Evolutionary conservation across 2,797 vertebrate genomes (phyloP).

Genomic region (Eulemur coronatus): DNA sequence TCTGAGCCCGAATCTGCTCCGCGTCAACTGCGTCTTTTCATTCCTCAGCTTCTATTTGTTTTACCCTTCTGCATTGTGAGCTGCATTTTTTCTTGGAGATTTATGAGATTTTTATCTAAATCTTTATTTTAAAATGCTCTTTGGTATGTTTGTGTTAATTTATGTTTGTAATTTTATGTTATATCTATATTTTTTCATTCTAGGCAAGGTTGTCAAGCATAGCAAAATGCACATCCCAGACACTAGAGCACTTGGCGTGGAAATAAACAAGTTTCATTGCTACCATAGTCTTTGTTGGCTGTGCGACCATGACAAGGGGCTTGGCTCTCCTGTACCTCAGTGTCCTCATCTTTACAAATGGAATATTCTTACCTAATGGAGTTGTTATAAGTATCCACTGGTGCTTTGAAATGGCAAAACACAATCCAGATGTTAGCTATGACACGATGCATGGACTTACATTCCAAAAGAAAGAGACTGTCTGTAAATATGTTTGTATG

Average conservation of each 20-base stretch:
- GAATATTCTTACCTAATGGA: background rate
- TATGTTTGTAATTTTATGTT: slow-evolving; percentile 25
- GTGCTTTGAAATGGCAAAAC: slow-evolving; percentile 6
- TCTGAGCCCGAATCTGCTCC: background rate
- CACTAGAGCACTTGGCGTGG: background rate
- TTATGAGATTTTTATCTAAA: slow-evolving; percentile 24
- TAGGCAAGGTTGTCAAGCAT: background rate
- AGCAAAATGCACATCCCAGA: background rate
- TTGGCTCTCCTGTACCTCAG: background rate
- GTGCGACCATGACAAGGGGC: background rate
- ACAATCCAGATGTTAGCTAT: background rate
- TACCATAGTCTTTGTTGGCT: background rate
- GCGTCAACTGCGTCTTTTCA: background rate
- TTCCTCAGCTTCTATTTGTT: background rate
- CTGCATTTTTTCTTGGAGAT: background rate
- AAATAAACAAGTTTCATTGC: slow-evolving; percentile 15
- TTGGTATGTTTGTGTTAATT: background rate
- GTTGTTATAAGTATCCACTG: background rate
- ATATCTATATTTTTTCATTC: background rate
- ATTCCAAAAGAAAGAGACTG: background rate
- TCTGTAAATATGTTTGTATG: background rate
- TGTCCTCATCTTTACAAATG: slow-evolving; percentile 17
- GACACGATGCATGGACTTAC: background rate
- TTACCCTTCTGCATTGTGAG: background rate
- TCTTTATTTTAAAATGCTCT: slow-evolving; percentile 36